Evolutionary conservation across 2,888 invertebrate species (phyloP), one percentile per base, ranked within the genome.

Genomic region (Ligdia adustata): DNA sequence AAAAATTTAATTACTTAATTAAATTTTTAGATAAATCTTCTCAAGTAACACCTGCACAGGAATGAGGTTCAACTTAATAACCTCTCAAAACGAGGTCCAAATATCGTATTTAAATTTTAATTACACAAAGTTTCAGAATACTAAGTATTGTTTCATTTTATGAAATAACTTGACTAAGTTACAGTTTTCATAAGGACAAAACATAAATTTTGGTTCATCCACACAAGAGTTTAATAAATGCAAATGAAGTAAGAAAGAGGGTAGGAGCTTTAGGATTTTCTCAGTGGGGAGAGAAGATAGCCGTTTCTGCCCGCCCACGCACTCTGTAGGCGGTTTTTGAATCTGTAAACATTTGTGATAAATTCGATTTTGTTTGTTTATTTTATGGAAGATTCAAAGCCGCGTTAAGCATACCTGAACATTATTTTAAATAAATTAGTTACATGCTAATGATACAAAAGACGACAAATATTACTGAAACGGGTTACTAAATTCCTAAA

Each of bases 181-280:
- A 47, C 11, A 32, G 34, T 35, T 47, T 41, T 41, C 40, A 37
- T 47, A 47, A 41, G 24, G 20, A 35, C 35, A 9, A 29, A 40
- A 41, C 37, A 47, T 47, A 47, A 47, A 47, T 47, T n/a, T 37
- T 26, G 16, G 26, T 37, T 47, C 37, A 47, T 47, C 33, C 26
- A 37, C 41, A 37, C 35, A 40, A 35, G 40, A 31, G 15, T 47
- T 47, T 47, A 41, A 47, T 47, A 47, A 41, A 41, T 41, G 41
- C 26, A 27, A 47, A 47, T 26, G 35, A 37, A 26, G 29, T 18
- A 32, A 18, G 35, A 18, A 27, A 16, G 4, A 9, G 9, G 39
- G 38, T 12, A 6, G 16, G 28, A 28, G 14, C 12, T 18, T 18
- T 20, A n/a, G 39, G 39, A 11, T 28, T 37, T 27, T 37, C 27